Percentiles rank a stretch among this genome's conserved stretches.
These are phyloP conservation scores for Alouatta palliata DNA, from an alignment of 2,113 vertebrate species.

Conservation along the genomic window DNA sequence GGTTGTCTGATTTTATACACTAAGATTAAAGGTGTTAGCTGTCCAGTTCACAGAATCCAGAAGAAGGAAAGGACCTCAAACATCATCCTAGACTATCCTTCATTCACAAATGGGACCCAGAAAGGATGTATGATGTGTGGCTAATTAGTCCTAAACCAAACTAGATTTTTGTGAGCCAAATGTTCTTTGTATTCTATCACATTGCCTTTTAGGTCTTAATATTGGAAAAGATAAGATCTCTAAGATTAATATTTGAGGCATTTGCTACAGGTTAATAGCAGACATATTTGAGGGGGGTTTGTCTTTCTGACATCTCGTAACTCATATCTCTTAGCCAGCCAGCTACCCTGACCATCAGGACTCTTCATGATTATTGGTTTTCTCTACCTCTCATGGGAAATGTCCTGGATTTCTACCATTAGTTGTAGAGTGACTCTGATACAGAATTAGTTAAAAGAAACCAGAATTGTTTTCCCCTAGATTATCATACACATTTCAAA, in stretches of 20 bases:
- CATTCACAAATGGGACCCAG: background rate
- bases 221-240: background rate
- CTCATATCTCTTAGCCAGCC: background rate
- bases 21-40: background rate
- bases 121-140: background rate
- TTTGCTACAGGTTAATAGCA: background rate
- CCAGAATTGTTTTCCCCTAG: background rate
- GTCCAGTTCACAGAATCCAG: background rate
- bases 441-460: conserved; percentile 45
- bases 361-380: background rate
- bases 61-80: background rate
- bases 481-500: conserved; percentile 33
- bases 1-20: background rate
- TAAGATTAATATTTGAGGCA: background rate
- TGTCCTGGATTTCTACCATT: background rate
- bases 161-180: background rate
- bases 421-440: background rate
- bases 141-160: background rate
- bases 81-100: background rate
- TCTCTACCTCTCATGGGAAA: background rate
- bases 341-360: background rate
- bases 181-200: background rate
- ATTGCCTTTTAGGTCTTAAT: background rate
- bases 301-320: background rate
- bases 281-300: background rate